Evolutionary conservation across 1,140 invertebrate species (phyloP), one percentile per base, ranked within the genome.

Genomic region (Macrostomum lignano): DNA sequence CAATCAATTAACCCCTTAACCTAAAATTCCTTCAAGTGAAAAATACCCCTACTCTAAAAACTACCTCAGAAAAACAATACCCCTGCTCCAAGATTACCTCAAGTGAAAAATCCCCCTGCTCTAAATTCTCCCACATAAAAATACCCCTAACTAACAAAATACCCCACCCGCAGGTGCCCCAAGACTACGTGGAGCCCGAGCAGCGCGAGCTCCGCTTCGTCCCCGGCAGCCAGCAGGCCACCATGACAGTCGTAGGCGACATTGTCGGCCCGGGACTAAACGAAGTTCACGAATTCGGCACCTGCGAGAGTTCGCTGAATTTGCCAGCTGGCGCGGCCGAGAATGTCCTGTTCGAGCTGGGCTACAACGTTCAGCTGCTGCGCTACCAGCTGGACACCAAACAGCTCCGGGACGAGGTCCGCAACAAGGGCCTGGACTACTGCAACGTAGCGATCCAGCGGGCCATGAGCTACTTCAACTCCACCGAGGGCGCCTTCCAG

Each of bases 331-430:
- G 81, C 46, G 74, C 72, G 4, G 78, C 69, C 0, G 81, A 91
- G 52, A 77, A 84, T 52, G 82, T 76, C 44, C 75, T 86, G 64
- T 91, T 82, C 57, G 82, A 78, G 40, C 88, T 88, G 55, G 82
- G 77, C 0, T 73, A 71, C 3, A 88, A 81, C 55, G 67, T 88
- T 47, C 77, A 81, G 51, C 78, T 75, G 1, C 69, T 76, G 0
- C 62, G 75, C 46, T 86, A 84, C 49, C 76, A 88, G 70, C 67
- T 79, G 28, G 60, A 73, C 21, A 76, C 76, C 21, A 77, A 77
- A 49, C 77, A 84, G 46, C 60, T 74, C 10, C 45, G 47, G 7
- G 42, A 46, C 15, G 38, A 54, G 68, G 49, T 71, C 15, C 72
- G 79, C 44, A 67, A 67, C 33, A 55, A 71, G 22, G 69, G 73